Evolutionary conservation across 2,797 vertebrate species (phyloP).

Genomic region (Hemitrygon akajei): DNA sequence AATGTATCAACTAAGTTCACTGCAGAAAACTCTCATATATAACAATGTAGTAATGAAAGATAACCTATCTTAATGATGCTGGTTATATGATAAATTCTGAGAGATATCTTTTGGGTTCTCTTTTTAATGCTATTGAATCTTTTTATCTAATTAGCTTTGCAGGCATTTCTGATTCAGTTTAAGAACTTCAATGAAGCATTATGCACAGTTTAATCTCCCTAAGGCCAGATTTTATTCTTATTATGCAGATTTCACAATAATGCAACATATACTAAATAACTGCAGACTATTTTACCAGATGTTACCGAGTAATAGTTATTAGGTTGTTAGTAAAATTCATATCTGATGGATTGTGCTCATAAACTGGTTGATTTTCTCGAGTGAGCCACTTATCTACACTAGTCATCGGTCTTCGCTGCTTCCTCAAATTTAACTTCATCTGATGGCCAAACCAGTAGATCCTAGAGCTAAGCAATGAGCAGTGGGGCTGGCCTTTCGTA

Average conservation of each 20-base stretch:
- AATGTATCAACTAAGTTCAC: neutral
- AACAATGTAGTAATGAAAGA: neutral
- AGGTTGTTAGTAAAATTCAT: neutral
- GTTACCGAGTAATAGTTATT: neutral
- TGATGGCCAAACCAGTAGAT: no score
- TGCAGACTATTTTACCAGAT: neutral
- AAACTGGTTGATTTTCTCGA: neutral
- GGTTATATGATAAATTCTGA: neutral
- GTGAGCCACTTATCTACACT: no score
- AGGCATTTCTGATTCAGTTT: neutral
- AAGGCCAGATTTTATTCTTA: neutral
- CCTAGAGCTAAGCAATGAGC: no score
- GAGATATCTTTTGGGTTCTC: no score
- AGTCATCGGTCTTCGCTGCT: no score
- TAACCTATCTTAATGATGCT: neutral
- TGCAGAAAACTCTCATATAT: neutral
- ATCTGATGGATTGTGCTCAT: neutral
- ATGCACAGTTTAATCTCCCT: neutral
- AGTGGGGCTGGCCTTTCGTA: no score
- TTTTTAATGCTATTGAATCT: neutral
- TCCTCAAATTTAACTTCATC: no score
- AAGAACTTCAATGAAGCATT: neutral
- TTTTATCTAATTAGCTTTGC: neutral
- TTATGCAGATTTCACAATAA: neutral
- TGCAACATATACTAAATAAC: neutral